Conservation (phyloP, 2,888 invertebrate genomes). For the Aelia acuminata region DNA sequence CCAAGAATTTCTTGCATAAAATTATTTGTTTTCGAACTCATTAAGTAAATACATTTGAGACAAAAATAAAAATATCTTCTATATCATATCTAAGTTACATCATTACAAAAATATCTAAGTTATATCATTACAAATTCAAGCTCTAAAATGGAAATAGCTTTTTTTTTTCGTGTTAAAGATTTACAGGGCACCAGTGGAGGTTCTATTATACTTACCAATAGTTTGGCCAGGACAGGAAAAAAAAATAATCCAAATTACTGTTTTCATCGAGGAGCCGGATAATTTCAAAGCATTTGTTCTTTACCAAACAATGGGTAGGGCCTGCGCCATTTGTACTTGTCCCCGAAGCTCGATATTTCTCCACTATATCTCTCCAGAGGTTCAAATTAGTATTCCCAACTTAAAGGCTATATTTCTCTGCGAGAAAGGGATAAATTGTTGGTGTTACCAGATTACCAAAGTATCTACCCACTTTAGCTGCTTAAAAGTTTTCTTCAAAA, state of each 20-base stretch:
- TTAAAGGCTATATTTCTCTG: constrained; percentile 24
- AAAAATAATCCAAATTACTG: not conserved
- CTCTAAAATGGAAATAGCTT: no score
- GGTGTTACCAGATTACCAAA: constrained; percentile 5
- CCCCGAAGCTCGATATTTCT: not conserved
- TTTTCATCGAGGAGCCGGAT: not conserved
- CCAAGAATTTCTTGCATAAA: no score
- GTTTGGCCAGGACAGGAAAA: not conserved
- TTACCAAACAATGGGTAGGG: not conserved
- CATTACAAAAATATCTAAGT: no score
- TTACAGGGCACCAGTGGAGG: no score
- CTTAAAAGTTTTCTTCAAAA: not conserved
- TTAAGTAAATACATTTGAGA: no score
- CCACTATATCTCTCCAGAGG: not conserved
- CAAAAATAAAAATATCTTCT: no score
- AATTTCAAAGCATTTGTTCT: constrained; percentile 4
- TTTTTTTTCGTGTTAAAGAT: no score
- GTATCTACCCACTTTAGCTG: not conserved
- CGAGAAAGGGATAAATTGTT: constrained; percentile 4
- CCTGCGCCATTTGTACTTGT: constrained; percentile 3
- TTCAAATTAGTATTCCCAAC: constrained; percentile 13
- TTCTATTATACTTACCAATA: not conserved
- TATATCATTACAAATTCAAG: no score
- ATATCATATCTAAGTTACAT: no score
- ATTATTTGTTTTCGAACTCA: no score